Evolutionary conservation across 1,140 invertebrate species (phyloP).

Genomic region (Platyscapa corneri): DNA sequence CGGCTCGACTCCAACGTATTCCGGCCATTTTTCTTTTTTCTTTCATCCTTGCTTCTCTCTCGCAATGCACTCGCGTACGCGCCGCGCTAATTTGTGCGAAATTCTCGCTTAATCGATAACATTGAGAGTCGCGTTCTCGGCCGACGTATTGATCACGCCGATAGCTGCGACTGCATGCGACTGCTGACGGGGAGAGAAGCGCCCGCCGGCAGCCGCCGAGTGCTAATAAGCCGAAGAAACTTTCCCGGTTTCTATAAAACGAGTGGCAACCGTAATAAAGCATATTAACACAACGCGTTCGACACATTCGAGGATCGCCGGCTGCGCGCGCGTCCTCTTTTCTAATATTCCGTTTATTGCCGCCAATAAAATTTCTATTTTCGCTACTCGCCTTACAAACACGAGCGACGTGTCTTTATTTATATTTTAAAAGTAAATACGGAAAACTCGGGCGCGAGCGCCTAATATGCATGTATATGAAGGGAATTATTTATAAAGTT

Average conservation of each 20-base stretch:
- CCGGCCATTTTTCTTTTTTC: too few species aligned
- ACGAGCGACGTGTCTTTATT: neutral
- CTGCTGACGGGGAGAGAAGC: too few species aligned
- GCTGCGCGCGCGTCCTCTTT: neutral
- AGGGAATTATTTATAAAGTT: conserved; percentile 4
- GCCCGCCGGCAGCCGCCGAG: neutral
- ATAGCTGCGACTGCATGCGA: too few species aligned
- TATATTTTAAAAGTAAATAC: neutral
- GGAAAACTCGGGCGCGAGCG: neutral
- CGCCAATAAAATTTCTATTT: neutral
- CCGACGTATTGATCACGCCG: neutral
- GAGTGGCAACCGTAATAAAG: conserved; percentile 16
- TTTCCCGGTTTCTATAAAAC: neutral
- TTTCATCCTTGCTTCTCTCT: neutral
- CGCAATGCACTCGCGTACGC: too few species aligned
- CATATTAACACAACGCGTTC: too few species aligned
- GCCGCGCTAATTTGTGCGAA: neutral
- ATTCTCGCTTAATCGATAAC: neutral
- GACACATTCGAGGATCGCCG: too few species aligned
- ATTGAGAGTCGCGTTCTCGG: neutral
- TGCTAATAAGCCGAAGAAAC: conserved; percentile 10
- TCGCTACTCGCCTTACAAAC: neutral
- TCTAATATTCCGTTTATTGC: conserved; percentile 3
- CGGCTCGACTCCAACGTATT: too few species aligned
- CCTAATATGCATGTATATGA: too few species aligned